Conservation (phyloP, 2,888 invertebrate species). For the Parnassius glacialis region DNA sequence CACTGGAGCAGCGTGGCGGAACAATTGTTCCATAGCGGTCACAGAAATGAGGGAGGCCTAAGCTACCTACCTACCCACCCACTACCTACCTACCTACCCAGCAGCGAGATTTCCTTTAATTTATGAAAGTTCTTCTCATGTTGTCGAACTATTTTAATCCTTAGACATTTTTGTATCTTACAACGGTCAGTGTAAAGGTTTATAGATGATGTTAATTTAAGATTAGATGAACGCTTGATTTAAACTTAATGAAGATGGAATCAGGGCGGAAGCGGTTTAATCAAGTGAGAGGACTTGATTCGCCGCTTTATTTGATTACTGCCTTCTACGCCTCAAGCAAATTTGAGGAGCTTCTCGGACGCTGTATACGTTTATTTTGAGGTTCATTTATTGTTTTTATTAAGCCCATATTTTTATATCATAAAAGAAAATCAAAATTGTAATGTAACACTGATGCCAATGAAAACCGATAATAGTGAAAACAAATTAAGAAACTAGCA, state of each 20-base stretch:
- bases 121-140: too few species aligned
- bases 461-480: not conserved
- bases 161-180: not conserved
- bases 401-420: too few species aligned
- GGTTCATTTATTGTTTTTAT: too few species aligned
- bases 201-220: not conserved
- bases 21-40: too few species aligned
- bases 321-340: conserved; percentile 8
- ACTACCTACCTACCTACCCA: too few species aligned
- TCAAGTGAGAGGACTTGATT: conserved; percentile 15
- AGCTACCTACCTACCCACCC: too few species aligned
- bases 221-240: not conserved
- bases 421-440: too few species aligned
- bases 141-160: too few species aligned
- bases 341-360: conserved; percentile 4
- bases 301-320: conserved; percentile 20
- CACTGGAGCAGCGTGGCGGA: too few species aligned
- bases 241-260: conserved; percentile 16
- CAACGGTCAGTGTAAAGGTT: not conserved
- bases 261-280: conserved; percentile 15
- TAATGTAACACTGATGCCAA: not conserved
- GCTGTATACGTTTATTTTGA: not conserved
- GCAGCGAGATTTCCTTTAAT: too few species aligned
- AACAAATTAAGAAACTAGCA: too few species aligned
- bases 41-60: too few species aligned